Base-by-base conservation (phyloP, 2,888 invertebrate genomes). In the Dicyrtomina minuta region DNA sequence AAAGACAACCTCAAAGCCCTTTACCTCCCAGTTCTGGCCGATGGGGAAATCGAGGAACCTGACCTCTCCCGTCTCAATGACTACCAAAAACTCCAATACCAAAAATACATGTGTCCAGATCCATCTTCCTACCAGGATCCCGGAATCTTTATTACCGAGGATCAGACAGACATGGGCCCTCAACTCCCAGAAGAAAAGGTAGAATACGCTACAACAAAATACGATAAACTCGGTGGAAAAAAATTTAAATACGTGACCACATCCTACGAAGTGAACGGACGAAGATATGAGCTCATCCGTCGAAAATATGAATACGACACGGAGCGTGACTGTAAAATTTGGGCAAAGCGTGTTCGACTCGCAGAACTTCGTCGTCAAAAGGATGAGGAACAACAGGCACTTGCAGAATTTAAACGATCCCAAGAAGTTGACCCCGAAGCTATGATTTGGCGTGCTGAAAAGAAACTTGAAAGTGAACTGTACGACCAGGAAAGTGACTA, bases 401-500 rank as follows among this genome's bases (percentile, higher is more conserved):
- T 41, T 20, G 6, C 27, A 15, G 58, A 24, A 10, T n/a, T 4
- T 4, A 46, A 6, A 8, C 6, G 15, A 4, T 27, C 41, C 1
- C n/a, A 13, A n/a, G 41, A 58, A 13, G 44, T 66, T 2, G 66
- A 66, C 43, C 43, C 43, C 2, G 46, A 5, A 15, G 27, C 58
- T 20, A 46, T 66, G 1, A 27, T 58, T 26, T 27, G 58, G n/a
- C 10, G 43, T 15, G 66, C 66, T 12, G 56, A 66, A 26, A 22
- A 15, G 0, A 20, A 43, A 22, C 22, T 22, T 17, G 44, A 43
- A 20, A 10, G 27, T 13, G 58, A 58, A n/a, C 4, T 26, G 6
- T 39, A 41, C 27, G 27, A 66, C 24, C 58, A 66, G 20, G 66
- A 66, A 39, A 58, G 58, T 27, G 66, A 66, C 33, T 66, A 27